phyloP scores from a whole-genome alignment of 1,140 invertebrate genomes.

The Hormaphis cornu region DNA sequence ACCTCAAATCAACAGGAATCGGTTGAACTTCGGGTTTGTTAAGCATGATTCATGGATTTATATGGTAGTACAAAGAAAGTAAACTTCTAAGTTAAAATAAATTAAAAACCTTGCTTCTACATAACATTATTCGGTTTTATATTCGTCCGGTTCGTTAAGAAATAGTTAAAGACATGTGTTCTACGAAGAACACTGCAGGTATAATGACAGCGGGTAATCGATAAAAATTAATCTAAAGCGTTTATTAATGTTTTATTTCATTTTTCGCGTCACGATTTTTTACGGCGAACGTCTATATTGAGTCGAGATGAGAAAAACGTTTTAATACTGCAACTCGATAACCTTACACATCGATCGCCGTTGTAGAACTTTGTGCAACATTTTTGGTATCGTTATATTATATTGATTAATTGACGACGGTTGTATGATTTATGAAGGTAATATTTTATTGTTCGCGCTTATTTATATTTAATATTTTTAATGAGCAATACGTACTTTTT shows the following conservation, averaged over 20 bases:
- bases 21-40: no score
- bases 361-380: not conserved
- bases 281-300: not conserved
- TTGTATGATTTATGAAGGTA: conserved; percentile 1
- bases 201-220: not conserved
- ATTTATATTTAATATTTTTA: not conserved
- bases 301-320: not conserved
- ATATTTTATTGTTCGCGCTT: not conserved
- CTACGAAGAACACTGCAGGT: not conserved
- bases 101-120: no score
- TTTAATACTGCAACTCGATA: not conserved
- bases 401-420: conserved; percentile 2
- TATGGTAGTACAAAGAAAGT: no score
- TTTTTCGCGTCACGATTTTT: not conserved
- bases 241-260: conserved; percentile 2
- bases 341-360: not conserved
- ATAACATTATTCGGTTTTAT: no score
- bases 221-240: not conserved
- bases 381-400: not conserved
- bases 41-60: no score
- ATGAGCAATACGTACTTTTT: no score
- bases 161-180: not conserved
- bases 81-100: no score
- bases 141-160: not conserved
- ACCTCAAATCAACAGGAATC: no score